These are phyloP conservation scores for Drosophila setifemur DNA, from an alignment of 1,140 invertebrate species.

Conservation along the genomic window DNA sequence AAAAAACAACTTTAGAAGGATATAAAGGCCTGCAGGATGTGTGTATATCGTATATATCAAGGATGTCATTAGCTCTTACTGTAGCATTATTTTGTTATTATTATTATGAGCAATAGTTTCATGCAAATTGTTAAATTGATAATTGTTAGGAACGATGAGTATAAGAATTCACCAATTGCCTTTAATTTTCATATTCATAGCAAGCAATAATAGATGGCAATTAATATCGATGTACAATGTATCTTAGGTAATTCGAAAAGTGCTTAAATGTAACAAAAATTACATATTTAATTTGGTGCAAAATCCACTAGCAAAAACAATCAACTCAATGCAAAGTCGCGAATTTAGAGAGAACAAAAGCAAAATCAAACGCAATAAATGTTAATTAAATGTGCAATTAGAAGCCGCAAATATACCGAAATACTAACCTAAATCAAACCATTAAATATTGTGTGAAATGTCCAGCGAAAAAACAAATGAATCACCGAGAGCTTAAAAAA, in stretches of 20 bases:
- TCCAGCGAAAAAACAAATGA: background rate
- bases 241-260: conserved; percentile 45
- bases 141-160: conserved; percentile 26
- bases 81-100: conserved; percentile 47
- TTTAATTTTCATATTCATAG: conserved; percentile 60
- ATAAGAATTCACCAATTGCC: conserved; percentile 72
- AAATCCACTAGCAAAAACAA: conserved; percentile 24
- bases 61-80: conserved; percentile 9
- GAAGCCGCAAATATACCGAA: conserved; percentile 21
- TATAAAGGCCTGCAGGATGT: background rate
- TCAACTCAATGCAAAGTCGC: conserved; percentile 27
- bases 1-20: background rate
- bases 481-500: background rate
- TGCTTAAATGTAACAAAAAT: background rate
- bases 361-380: conserved; percentile 48
- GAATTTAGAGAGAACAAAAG: conserved; percentile 22
- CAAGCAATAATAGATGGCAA: conserved; percentile 20
- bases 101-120: conserved; percentile 2
- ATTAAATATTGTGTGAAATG: conserved; percentile 4
- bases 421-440: conserved; percentile 28
- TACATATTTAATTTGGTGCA: background rate
- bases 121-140: conserved; percentile 5
- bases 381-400: conserved; percentile 76
- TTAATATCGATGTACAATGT: background rate
- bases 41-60: conserved; percentile 23